Percentiles rank a stretch among this genome's conserved stretches.
Evolutionary conservation across 2,888 invertebrate species (phyloP).

Genomic region (Halictus ligatus): DNA sequence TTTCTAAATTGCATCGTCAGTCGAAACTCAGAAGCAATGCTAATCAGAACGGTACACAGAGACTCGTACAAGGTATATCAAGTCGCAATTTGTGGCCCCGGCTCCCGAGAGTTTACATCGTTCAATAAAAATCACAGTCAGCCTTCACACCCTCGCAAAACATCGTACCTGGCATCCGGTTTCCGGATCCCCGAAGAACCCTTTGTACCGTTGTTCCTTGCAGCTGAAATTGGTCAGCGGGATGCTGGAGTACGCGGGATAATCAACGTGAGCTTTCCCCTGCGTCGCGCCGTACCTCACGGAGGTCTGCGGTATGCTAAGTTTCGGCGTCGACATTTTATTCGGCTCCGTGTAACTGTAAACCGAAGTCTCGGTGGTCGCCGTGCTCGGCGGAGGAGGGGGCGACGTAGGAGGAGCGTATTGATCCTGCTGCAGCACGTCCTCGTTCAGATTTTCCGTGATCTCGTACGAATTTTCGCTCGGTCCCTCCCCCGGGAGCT

Average conservation of each 20-base stretch:
- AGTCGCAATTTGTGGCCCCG: too few relatives aligned
- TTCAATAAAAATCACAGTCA: not conserved
- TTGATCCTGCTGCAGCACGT: conserved; percentile 71
- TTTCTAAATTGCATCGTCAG: too few relatives aligned
- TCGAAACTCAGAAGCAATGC: too few relatives aligned
- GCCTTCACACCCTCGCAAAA: not conserved
- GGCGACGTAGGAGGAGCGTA: conserved; percentile 58
- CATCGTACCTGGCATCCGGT: conserved; percentile 91
- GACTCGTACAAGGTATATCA: too few relatives aligned
- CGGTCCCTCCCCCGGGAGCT: conserved; percentile 36
- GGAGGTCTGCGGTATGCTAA: conserved; percentile 65
- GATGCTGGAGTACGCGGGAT: conserved; percentile 91
- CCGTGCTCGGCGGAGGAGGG: not conserved
- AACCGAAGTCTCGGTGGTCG: conserved; percentile 68
- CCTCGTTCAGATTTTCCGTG: conserved; percentile 70
- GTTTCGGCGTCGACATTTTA: conserved; percentile 36
- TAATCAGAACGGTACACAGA: too few relatives aligned
- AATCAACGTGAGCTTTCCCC: conserved; percentile 90
- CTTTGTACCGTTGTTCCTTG: conserved; percentile 94
- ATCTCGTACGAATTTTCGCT: conserved; percentile 73
- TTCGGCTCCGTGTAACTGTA: conserved; percentile 67
- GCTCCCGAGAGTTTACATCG: too few relatives aligned
- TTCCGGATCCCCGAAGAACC: conserved; percentile 95
- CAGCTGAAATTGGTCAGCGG: conserved; percentile 92
- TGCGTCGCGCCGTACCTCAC: conserved; percentile 83